A percentile compares a stretch with the other conserved stretches of the same genome.
Conservation (phyloP, 2,888 invertebrate species). For the Andrena flavipes region DNA sequence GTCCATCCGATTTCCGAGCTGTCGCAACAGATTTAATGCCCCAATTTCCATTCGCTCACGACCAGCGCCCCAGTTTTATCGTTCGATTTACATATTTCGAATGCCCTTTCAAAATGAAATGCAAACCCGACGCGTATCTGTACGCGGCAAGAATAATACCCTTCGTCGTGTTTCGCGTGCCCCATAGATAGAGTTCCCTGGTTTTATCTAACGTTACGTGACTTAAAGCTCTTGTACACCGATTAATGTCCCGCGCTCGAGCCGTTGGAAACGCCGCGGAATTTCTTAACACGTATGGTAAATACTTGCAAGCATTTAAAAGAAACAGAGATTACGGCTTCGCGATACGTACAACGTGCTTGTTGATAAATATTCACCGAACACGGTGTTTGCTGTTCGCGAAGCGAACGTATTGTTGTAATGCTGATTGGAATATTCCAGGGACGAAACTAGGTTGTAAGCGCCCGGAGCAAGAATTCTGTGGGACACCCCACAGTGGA, state of each 20-base stretch:
- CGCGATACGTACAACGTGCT: not conserved
- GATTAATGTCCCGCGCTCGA: not conserved
- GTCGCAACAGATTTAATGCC: not conserved
- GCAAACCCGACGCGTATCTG: not conserved
- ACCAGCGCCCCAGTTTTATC: not conserved
- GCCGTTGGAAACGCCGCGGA: conserved; percentile 7
- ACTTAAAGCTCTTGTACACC: not conserved
- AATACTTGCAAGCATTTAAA: conserved; percentile 19
- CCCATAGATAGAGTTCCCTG: not conserved
- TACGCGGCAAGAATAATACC: not conserved
- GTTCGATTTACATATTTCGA: not conserved
- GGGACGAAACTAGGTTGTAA: no score
- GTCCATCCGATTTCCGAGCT: not conserved
- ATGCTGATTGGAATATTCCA: conserved; percentile 22
- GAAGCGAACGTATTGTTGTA: no score
- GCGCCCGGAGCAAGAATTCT: no score
- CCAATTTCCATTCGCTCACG: not conserved
- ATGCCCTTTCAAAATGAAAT: not conserved
- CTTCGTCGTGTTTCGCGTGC: not conserved
- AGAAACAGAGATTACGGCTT: conserved; percentile 7
- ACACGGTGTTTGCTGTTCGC: conserved; percentile 1
- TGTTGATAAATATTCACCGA: conserved; percentile 33
- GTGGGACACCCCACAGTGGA: no score
- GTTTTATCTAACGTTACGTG: conserved; percentile 27
- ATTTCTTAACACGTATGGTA: conserved; percentile 27